A percentile compares a stretch with the other conserved stretches of the same genome.
Conservation (phyloP, 2,888 invertebrate genomes). For the Amphipyra berbera region DNA sequence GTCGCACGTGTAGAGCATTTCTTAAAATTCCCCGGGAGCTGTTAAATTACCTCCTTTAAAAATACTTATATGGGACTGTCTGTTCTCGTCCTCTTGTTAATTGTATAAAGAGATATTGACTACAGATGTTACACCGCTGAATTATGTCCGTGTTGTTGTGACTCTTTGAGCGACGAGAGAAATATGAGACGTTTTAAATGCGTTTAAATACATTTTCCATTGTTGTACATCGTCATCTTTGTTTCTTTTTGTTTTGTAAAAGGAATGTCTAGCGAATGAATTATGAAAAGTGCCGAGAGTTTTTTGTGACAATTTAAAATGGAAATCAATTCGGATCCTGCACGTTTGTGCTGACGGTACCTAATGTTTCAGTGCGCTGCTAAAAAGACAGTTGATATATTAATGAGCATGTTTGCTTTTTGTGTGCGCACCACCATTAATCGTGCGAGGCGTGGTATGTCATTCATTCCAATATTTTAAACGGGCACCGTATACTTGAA, state of each 20-base stretch:
- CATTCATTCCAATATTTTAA: constrained; percentile 90
- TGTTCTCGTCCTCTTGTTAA: constrained; percentile 82
- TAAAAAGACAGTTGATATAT: constrained; percentile 90
- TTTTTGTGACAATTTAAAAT: constrained; percentile 61
- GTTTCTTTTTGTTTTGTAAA: constrained; percentile 50
- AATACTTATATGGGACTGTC: constrained; percentile 82
- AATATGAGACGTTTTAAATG: constrained; percentile 82
- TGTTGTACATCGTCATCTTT: constrained; percentile 66
- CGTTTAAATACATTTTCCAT: constrained; percentile 72
- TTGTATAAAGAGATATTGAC: constrained; percentile 86
- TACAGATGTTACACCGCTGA: constrained; percentile 85
- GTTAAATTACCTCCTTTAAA: constrained; percentile 83
- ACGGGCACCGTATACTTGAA: constrained; percentile 80
- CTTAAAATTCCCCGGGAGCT: constrained; percentile 68
- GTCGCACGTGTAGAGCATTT: constrained; percentile 63
- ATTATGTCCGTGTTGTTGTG: constrained; percentile 80
- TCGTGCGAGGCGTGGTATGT: constrained; percentile 89
- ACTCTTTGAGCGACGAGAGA: constrained; percentile 78
- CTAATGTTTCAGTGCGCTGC: constrained; percentile 75
- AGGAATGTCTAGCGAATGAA: constrained; percentile 67
- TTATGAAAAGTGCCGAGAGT: constrained; percentile 66
- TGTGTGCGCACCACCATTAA: constrained; percentile 86
- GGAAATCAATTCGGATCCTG: constrained; percentile 55
- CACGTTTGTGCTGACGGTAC: constrained; percentile 76
- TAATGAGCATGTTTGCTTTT: constrained; percentile 89